Base-by-base conservation (phyloP, 2,888 invertebrate species). In the Drosophila atripex region DNA sequence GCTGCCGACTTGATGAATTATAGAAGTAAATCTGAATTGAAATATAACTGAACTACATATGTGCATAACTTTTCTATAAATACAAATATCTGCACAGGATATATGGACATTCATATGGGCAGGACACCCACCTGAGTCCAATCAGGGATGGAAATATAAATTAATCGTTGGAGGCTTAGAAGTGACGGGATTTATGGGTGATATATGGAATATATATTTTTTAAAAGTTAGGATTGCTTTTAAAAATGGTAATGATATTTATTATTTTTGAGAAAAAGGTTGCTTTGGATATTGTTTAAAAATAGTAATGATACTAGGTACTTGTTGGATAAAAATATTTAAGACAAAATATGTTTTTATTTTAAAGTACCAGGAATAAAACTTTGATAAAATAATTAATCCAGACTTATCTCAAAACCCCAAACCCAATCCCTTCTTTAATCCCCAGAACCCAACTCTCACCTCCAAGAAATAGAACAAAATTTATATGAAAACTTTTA, bases 21-120 rank as follows among this genome's bases (percentile, higher is more conserved):
- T 80, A 76, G 76, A 86, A 80, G 76, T 72, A 76, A 80, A 76
- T 80, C 79, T 68, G 77, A 77, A 86, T 84, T 80, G 86, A 86
- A 73, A 84, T 84, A 78, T 84, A 84, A 78, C 41, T 54, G 51
- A 23, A 18, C 32, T 56, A 55, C 21, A 49, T 12, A 21, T 35
- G 38, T 46, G 66, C 51, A 56, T 39, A 57, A 43, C 35, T 66
- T 16, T 21, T 21, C 25, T 32, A 70, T 50, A 50, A 41, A 45
- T n/a, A 46, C 16, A 50, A 43, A 32, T 50, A 51, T 5, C 25
- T 14, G 12, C 21, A 47, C 11, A 21, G 23, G 28, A 57, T 16
- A 25, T 57, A 35, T 14, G n/a, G 6, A 9, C 28, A 28, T 9
- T 28, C 28, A 9, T 9, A 28, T 28, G 9, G 28, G 9, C 28